These are phyloP conservation scores for Zoanthus gigantus DNA, from an alignment of 92 coral and sea anemone genomes.

Conservation along the genomic window DNA sequence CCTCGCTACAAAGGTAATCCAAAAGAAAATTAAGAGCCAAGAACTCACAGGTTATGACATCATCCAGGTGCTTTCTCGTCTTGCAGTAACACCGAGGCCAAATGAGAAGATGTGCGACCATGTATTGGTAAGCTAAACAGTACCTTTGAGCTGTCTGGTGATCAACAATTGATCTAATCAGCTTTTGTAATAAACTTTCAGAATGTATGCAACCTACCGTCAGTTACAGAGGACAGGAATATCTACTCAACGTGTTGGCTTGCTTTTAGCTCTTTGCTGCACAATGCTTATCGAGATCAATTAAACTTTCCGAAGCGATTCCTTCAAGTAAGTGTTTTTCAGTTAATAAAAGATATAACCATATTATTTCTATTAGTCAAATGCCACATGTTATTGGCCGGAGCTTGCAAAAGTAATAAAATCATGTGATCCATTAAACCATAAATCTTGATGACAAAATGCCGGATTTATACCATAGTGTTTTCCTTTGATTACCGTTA, in stretches of 20 bases:
- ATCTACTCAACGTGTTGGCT: conserved; percentile 64
- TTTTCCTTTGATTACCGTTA: too few relatives aligned
- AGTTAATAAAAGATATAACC: background rate
- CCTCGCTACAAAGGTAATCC: conserved; percentile 52
- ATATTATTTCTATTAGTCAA: background rate
- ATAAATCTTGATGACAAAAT: too few relatives aligned
- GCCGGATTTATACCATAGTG: too few relatives aligned
- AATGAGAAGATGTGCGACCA: conserved; percentile 56
- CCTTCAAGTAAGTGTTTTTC: conserved; percentile 39
- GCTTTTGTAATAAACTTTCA: background rate
- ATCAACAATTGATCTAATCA: background rate
- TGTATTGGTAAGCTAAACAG: conserved; percentile 46
- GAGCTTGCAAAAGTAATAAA: too few relatives aligned
- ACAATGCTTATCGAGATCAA: conserved; percentile 29
- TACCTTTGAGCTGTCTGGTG: too few relatives aligned
- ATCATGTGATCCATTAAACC: too few relatives aligned
- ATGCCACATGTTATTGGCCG: too few relatives aligned
- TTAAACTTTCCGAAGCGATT: conserved; percentile 38
- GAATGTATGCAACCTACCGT: conserved; percentile 55
- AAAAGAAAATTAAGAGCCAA: conserved; percentile 38
- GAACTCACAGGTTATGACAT: conserved; percentile 41
- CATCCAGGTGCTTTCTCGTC: conserved; percentile 55
- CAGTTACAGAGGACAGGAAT: conserved; percentile 29
- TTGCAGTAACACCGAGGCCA: conserved; percentile 51
- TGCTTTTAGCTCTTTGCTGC: conserved; percentile 67